phyloP scores from a whole-genome alignment of 1,140 invertebrate genomes.

The Triops cancriformis region DNA sequence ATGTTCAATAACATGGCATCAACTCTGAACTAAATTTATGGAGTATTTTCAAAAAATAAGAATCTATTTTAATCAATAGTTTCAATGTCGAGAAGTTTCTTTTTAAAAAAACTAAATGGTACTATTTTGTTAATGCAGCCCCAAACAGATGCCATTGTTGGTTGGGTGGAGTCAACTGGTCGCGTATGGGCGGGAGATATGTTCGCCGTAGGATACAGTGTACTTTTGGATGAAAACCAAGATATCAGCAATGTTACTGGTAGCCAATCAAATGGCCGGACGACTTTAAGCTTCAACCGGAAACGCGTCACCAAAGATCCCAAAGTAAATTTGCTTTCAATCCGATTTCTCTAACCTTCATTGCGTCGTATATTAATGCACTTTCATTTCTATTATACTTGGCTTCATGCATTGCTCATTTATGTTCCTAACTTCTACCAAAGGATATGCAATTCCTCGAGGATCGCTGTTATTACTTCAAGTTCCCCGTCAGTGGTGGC shows the following conservation, averaged over 20 bases:
- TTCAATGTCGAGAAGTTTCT: no score
- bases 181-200: conserved; percentile 78
- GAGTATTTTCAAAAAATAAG: no score
- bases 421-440: conserved; percentile 28
- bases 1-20: no score
- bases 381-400: no score
- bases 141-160: conserved; percentile 72
- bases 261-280: conserved; percentile 61
- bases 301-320: conserved; percentile 68
- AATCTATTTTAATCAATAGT: no score
- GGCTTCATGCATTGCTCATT: no score
- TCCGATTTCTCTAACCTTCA: conserved; percentile 17
- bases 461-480: conserved; percentile 71
- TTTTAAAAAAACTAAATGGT: not conserved
- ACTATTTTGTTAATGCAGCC: conserved; percentile 45
- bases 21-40: no score
- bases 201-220: conserved; percentile 53
- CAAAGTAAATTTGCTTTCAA: conserved; percentile 23
- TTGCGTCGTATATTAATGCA: no score
- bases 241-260: conserved; percentile 64
- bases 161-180: conserved; percentile 70
- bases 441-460: conserved; percentile 74
- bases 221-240: conserved; percentile 58
- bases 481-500: conserved; percentile 80
- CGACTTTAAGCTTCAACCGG: conserved; percentile 68